phyloP scores from a whole-genome alignment of 2,888 invertebrate genomes.

The Ametastegia equiseti region DNA sequence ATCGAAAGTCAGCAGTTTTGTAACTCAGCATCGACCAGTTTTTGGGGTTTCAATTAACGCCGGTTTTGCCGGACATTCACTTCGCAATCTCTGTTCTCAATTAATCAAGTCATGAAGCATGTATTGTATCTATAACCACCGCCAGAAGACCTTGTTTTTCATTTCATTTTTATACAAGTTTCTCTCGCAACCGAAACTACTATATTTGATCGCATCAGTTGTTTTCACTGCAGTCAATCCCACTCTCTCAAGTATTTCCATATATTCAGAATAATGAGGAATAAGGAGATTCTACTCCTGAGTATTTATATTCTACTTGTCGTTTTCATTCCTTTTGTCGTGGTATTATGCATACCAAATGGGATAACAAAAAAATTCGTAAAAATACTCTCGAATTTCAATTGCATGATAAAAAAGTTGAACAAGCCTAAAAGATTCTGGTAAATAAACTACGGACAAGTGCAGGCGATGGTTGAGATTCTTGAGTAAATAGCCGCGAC shows the following conservation, averaged over 20 bases:
- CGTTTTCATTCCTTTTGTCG: too few species aligned
- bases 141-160: background rate
- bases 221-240: background rate
- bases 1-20: conserved; percentile 27
- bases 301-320: too few species aligned
- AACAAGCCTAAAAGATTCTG: too few species aligned
- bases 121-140: background rate
- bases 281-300: too few species aligned
- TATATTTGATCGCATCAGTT: background rate
- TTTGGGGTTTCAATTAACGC: background rate
- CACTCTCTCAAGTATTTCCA: background rate
- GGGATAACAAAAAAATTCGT: too few species aligned
- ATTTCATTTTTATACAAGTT: background rate
- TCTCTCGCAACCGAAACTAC: background rate
- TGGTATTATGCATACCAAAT: too few species aligned
- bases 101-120: background rate
- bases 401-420: too few species aligned
- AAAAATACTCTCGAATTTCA: too few species aligned
- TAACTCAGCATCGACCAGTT: background rate
- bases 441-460: background rate
- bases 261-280: background rate
- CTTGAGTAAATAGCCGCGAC: background rate
- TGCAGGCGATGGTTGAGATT: background rate
- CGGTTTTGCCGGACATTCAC: background rate
- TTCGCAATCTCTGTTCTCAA: background rate